Percentiles rank a stretch among this genome's conserved stretches.
Conservation (phyloP, 35 echinoderm and acorn worm genomes). For the Lytechinus variegatus region DNA sequence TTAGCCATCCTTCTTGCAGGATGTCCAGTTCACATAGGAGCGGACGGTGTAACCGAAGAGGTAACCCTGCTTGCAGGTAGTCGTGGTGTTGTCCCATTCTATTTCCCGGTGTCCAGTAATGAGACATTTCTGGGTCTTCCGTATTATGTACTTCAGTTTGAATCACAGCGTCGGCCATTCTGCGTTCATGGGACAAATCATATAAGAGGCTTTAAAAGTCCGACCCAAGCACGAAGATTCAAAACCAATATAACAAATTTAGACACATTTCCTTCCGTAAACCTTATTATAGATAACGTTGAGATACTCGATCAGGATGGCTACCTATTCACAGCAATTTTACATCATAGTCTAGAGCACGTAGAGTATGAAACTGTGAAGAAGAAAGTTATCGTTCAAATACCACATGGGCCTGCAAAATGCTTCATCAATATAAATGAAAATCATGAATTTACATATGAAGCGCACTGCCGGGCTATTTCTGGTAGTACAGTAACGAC, state of each 20-base stretch:
- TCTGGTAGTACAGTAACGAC: not conserved
- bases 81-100: not conserved
- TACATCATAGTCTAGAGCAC: no score
- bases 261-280: not conserved
- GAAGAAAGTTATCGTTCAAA: no score
- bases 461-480: not conserved
- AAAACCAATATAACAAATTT: not conserved
- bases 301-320: no score
- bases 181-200: not conserved
- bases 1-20: not conserved
- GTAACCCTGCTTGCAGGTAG: not conserved
- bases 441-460: not conserved
- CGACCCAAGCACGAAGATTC: not conserved
- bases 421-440: not conserved
- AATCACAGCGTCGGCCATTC: not conserved
- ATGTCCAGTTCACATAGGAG: not conserved
- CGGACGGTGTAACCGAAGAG: not conserved
- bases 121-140: not conserved
- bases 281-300: not conserved
- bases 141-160: not conserved
- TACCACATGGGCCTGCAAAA: no score
- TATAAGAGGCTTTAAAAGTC: not conserved
- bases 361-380: no score
- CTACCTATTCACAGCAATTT: no score
- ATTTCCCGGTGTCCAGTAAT: not conserved